Conservation (phyloP, 2,113 vertebrate species). For the Syngnathoides biaculeatus region DNA sequence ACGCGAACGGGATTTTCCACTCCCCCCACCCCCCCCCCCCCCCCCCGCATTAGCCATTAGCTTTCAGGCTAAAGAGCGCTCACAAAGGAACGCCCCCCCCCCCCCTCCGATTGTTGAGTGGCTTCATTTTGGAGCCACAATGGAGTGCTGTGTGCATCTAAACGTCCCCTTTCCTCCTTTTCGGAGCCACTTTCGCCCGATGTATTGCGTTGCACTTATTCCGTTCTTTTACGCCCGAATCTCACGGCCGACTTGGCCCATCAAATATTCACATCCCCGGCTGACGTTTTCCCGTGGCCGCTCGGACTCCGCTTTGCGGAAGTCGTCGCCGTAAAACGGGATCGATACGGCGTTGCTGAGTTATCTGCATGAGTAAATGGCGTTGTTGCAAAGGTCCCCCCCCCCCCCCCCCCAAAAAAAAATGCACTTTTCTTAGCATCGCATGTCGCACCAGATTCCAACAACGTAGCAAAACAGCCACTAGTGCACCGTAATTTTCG, state of each 20-base stretch:
- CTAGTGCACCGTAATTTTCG: no score
- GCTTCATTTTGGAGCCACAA: conserved; percentile 91
- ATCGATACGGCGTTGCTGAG: background rate
- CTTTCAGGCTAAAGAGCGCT: conserved; percentile 76
- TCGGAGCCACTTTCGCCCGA: conserved; percentile 41
- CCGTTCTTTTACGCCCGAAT: conserved; percentile 9
- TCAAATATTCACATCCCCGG: conserved; percentile 42
- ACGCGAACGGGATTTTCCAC: conserved; percentile 83
- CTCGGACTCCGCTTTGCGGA: conserved; percentile 92
- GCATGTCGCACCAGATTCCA: no score
- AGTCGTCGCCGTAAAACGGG: background rate
- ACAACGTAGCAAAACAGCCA: no score
- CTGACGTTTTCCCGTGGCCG: conserved; percentile 87
- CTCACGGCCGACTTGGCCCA: background rate
- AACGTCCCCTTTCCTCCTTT: conserved; percentile 79
- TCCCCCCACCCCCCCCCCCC: conserved; percentile 85
- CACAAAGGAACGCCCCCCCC: conserved; percentile 89
- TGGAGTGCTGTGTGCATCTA: conserved; percentile 84
- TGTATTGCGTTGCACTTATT: conserved; percentile 6
- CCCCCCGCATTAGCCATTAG: conserved; percentile 80
- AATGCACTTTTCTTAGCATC: no score
- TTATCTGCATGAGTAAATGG: background rate
- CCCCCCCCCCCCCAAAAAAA: no score
- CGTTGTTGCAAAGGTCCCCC: background rate
- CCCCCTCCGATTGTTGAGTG: conserved; percentile 79